Evolutionary conservation across 2,113 vertebrate species (phyloP), one percentile per base, ranked within the genome.

Genomic region (Serilophus lunatus): DNA sequence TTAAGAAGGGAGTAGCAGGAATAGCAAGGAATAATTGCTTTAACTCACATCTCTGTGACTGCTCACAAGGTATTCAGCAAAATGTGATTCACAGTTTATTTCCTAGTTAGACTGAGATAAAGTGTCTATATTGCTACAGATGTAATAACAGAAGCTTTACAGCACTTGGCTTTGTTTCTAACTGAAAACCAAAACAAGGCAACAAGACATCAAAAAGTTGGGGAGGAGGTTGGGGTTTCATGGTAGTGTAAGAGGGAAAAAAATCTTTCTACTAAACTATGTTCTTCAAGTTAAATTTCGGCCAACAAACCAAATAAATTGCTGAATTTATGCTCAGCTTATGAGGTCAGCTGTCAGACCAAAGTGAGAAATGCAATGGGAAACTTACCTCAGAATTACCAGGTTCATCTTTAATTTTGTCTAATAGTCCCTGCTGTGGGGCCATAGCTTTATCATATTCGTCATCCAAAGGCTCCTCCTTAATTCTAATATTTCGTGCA

Each of bases 401-500:
- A 88, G 99, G 99, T 97, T 99, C 99, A 92, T 99, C 99, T 97
- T 99, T 99, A 97, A 99, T 97, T 98, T 97, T 98, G 80, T 97
- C 98, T 97, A 98, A 96, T 49, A 99, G 96, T 92, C 97, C 96
- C 60, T 98, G 92, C 68, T 98, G 98, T 94, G 98, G 98, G 84
- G 98, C 97, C 87, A 99, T 97, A 82, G 99, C 99, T 96, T 98
- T 98, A 80, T 99, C 98, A 96, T 99, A 99, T 97, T 99, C 99
- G 94, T 99, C 99, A 91, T 99, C 99, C 96, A 99, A 97, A 88
- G 99, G 99, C 97, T 99, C 99, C 93, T 99, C 99, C 97, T 99
- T 99, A 97, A 99, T 99, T 93, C 98, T 98, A 96, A 99, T 98
- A 98, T 98, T 93, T 72, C 98, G 96, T 50, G 98, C 97, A 90